Evolutionary conservation across 1,140 invertebrate genomes (phyloP).

Genomic region (Heliconius congener): DNA sequence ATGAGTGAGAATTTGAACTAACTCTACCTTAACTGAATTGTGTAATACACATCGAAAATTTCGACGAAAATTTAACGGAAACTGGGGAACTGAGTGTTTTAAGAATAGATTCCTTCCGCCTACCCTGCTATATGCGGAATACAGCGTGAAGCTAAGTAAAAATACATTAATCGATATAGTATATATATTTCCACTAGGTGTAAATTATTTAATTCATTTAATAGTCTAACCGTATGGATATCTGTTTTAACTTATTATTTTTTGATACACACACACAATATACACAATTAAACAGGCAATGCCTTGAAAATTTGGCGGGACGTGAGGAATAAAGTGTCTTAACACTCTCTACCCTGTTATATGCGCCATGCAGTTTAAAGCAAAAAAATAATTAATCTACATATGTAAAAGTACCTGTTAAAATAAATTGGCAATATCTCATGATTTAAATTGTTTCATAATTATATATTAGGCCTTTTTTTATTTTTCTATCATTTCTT

Average conservation of each 20-base stretch:
- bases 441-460: not conserved
- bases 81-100: not conserved
- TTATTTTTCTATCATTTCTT: too few relatives aligned
- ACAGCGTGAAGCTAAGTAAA: not conserved
- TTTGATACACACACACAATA: too few relatives aligned
- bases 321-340: too few relatives aligned
- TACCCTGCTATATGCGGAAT: not conserved
- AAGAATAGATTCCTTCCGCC: not conserved
- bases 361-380: not conserved
- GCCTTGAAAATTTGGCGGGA: not conserved
- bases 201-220: too few relatives aligned
- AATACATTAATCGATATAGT: not conserved
- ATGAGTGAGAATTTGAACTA: too few relatives aligned
- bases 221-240: too few relatives aligned
- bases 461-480: not conserved
- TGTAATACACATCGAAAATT: too few relatives aligned
- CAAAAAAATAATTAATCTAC: not conserved
- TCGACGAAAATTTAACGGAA: not conserved
- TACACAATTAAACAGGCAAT: not conserved
- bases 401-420: not conserved
- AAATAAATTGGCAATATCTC: slow-evolving; percentile 1
- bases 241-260: too few relatives aligned
- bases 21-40: too few relatives aligned
- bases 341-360: not conserved
- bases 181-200: too few relatives aligned